Percentiles rank a stretch among this genome's conserved stretches.
Conservation (phyloP, 2,113 vertebrate genomes). For the Thunnus maccoyii region DNA sequence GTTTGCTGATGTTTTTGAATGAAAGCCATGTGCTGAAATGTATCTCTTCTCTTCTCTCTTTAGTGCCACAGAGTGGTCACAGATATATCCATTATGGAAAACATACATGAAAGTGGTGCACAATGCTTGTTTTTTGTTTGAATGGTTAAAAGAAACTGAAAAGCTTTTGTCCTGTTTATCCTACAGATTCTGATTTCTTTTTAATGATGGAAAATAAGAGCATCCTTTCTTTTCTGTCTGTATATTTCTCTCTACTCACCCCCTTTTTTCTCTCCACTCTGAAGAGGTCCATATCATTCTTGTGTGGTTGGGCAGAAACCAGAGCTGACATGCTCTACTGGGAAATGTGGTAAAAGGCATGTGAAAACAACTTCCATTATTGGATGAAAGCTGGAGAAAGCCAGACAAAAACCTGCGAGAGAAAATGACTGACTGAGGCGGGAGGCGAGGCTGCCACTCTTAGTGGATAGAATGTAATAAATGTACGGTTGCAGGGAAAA, state of each 20-base stretch:
- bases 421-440: constrained; percentile 27
- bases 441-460: neutral
- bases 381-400: constrained; percentile 37
- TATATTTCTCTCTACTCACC: neutral
- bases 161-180: neutral
- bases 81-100: no score
- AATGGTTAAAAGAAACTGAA: neutral
- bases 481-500: neutral
- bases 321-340: constrained; percentile 42
- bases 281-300: constrained; percentile 44
- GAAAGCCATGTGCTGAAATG: neutral
- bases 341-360: constrained; percentile 59
- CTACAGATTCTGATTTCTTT: neutral
- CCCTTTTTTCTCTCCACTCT: neutral
- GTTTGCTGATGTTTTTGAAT: neutral
- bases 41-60: no score
- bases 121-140: neutral
- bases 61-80: no score
- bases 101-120: no score
- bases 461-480: neutral
- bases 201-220: neutral
- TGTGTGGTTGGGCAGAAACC: constrained; percentile 51
- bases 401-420: neutral
- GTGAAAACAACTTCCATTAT: constrained; percentile 56
- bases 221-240: neutral